A percentile compares a stretch with the other conserved stretches of the same genome.
These are phyloP conservation scores for Greenwoodochromis staneri DNA, from an alignment of 2,113 vertebrate genomes.

Conservation along the genomic window DNA sequence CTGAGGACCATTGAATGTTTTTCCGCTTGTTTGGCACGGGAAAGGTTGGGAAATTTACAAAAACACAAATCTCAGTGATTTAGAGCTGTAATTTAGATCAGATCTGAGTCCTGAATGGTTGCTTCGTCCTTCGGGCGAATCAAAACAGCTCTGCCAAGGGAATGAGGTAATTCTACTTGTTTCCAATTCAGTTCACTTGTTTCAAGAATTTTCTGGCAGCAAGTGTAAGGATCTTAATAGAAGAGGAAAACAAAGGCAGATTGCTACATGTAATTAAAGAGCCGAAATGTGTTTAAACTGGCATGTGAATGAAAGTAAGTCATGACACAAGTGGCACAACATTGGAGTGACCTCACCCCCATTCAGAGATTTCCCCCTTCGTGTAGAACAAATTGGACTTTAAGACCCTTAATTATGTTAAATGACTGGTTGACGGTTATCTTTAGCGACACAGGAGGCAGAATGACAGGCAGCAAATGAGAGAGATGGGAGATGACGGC, in stretches of 20 bases:
- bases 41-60: background rate
- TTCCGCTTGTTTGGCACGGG: background rate
- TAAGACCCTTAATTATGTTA: background rate
- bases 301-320: background rate
- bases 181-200: constrained; percentile 4
- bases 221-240: background rate
- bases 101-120: background rate
- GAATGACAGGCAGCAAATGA: background rate
- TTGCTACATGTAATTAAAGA: background rate
- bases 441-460: background rate
- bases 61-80: background rate
- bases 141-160: background rate
- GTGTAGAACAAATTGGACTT: background rate
- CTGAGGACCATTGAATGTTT: background rate
- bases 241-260: background rate
- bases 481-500: background rate
- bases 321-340: background rate
- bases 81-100: background rate
- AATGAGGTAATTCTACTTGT: constrained; percentile 28
- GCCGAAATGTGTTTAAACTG: background rate
- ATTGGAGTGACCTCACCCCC: background rate
- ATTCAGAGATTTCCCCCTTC: background rate
- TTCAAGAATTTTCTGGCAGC: constrained; percentile 32
- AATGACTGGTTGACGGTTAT: background rate
- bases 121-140: background rate